A percentile compares a stretch with the other conserved stretches of the same genome.
These are phyloP conservation scores for Cacatua alba DNA, from an alignment of 2,113 vertebrate genomes.

Conservation along the genomic window DNA sequence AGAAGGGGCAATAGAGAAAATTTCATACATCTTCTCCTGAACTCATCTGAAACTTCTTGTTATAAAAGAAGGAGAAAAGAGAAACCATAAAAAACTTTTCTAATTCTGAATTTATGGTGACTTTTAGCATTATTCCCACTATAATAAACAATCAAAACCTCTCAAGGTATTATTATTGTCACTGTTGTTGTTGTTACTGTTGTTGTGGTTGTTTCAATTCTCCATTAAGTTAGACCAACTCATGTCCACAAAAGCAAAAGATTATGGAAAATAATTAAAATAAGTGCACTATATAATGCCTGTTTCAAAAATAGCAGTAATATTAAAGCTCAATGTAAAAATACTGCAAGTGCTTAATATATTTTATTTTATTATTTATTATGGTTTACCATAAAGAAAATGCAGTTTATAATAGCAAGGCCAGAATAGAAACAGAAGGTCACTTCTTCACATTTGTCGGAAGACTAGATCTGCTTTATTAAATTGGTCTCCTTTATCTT, in stretches of 20 bases:
- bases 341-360: neutral
- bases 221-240: neutral
- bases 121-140: neutral
- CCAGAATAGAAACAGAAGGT: neutral
- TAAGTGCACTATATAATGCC: neutral
- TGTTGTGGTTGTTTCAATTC: neutral
- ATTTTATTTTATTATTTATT: neutral
- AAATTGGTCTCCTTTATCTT: neutral
- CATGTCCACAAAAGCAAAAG: neutral
- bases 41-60: neutral
- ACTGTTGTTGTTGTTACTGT: neutral
- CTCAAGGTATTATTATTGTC: neutral
- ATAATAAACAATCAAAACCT: neutral
- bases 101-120: neutral
- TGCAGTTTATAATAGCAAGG: neutral
- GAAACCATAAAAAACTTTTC: neutral
- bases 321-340: neutral
- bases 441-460: neutral
- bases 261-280: neutral
- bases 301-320: neutral
- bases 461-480: neutral
- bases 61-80: neutral
- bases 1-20: neutral
- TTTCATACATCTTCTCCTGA: neutral
- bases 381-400: neutral